Evolutionary conservation across 2,113 vertebrate genomes (phyloP).

Genomic region (Chlorodrepanis virens): DNA sequence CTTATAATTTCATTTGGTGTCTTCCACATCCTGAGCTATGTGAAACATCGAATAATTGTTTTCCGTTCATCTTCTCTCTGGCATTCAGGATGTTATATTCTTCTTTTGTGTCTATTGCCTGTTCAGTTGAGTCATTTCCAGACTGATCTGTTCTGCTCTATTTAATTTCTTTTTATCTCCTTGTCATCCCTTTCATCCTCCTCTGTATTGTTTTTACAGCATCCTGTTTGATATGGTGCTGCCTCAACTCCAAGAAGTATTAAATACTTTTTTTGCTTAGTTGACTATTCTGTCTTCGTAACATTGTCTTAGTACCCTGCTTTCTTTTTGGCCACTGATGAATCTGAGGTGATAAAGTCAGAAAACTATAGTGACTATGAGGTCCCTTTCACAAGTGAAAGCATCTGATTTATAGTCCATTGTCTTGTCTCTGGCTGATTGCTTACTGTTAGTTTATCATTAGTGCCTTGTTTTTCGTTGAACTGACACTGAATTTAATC

Average conservation of each 20-base stretch:
- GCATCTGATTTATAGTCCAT: not conserved
- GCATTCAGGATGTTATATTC: constrained; percentile 4
- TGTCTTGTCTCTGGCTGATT: not conserved
- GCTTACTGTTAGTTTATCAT: not conserved
- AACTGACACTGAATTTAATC: not conserved
- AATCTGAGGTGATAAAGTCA: not conserved
- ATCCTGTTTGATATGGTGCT: constrained; percentile 1
- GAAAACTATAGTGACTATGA: not conserved
- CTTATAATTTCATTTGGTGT: constrained; percentile 1
- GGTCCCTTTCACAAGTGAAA: not conserved
- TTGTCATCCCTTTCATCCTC: constrained; percentile 46
- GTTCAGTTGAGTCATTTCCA: constrained; percentile 32
- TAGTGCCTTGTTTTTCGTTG: not conserved
- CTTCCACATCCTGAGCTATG: constrained; percentile 28
- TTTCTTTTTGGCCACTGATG: not conserved
- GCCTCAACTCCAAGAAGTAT: not conserved
- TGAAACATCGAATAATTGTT: constrained; percentile 30
- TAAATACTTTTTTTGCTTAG: not conserved
- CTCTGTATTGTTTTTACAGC: constrained; percentile 3
- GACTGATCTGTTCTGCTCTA: constrained; percentile 2
- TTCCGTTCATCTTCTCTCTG: not conserved
- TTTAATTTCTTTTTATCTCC: constrained; percentile 39
- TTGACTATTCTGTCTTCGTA: not conserved
- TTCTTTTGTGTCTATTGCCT: constrained; percentile 14
- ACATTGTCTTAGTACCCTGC: not conserved